Evolutionary conservation across 2,797 vertebrate genomes (phyloP).

Genomic region (Phoxinus dragarum): DNA sequence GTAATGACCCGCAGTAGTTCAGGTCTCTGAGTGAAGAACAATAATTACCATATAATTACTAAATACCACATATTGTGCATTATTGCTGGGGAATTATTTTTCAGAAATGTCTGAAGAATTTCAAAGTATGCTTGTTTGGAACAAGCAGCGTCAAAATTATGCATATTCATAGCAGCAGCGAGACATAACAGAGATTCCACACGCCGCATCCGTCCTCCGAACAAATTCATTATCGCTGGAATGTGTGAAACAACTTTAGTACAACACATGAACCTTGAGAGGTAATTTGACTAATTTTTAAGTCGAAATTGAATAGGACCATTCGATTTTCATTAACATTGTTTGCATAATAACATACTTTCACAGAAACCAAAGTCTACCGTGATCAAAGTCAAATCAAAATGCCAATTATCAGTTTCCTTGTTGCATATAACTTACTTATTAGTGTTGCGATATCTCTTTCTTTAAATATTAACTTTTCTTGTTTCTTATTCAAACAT

Average conservation of each 20-base stretch:
- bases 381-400: neutral
- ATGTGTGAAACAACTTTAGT: conserved; percentile 55
- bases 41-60: conserved; percentile 83
- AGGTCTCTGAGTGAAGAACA: conserved; percentile 79
- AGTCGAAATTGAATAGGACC: conserved; percentile 11
- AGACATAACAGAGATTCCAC: conserved; percentile 72
- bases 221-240: conserved; percentile 70
- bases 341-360: conserved; percentile 45
- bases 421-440: neutral
- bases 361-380: conserved; percentile 26
- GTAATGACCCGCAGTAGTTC: conserved; percentile 82
- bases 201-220: conserved; percentile 64
- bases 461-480: conserved; percentile 12
- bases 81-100: conserved; percentile 74
- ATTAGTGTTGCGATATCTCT: neutral
- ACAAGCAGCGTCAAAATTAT: conserved; percentile 65
- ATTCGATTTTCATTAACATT: conserved; percentile 42
- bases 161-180: conserved; percentile 67
- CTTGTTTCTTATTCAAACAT: neutral
- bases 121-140: conserved; percentile 63
- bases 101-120: conserved; percentile 73
- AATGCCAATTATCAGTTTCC: conserved; percentile 21
- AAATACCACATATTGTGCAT: conserved; percentile 75
- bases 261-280: conserved; percentile 65
- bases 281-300: conserved; percentile 43